Percentiles rank a stretch among this genome's conserved stretches.
Evolutionary conservation across 2,797 vertebrate species (phyloP).

Genomic region (Macropodus opercularis): DNA sequence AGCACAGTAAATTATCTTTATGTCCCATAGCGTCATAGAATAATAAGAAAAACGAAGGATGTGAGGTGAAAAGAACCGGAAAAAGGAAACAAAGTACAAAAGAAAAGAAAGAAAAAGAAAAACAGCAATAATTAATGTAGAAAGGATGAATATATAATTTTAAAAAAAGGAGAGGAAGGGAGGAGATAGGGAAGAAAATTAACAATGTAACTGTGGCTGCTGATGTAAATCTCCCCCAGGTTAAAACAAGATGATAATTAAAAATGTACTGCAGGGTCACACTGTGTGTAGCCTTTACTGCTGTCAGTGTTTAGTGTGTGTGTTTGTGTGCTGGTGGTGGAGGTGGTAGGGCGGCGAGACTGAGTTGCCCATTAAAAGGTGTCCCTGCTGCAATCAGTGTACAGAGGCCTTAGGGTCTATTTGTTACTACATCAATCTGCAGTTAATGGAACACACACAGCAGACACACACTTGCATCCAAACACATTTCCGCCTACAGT

Average conservation of each 20-base stretch:
- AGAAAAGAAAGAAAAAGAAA: not conserved
- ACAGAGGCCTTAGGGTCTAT: slow-evolving; percentile 68
- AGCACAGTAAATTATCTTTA: slow-evolving; percentile 45
- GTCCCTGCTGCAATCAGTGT: slow-evolving; percentile 72
- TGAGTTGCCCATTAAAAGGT: slow-evolving; percentile 73
- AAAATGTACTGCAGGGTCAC: slow-evolving; percentile 70
- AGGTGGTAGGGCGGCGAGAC: slow-evolving; percentile 9
- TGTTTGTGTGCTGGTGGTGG: not conserved
- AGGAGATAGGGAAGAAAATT: slow-evolving; percentile 10
- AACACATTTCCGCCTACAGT: slow-evolving; percentile 49
- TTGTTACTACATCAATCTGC: slow-evolving; percentile 73
- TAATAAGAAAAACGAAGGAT: slow-evolving; percentile 65
- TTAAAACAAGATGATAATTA: slow-evolving; percentile 75
- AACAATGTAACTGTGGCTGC: slow-evolving; percentile 44
- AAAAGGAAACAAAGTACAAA: not conserved
- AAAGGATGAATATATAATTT: not conserved
- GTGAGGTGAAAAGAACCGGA: slow-evolving; percentile 28
- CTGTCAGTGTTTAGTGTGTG: slow-evolving; percentile 9
- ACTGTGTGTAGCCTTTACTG: slow-evolving; percentile 23
- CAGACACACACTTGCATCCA: slow-evolving; percentile 28
- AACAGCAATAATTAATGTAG: not conserved
- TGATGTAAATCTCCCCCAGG: slow-evolving; percentile 64
- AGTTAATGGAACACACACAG: slow-evolving; percentile 63
- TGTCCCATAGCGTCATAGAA: slow-evolving; percentile 29
- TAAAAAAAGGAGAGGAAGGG: not conserved